phyloP scores from a whole-genome alignment of 2,888 invertebrate species.

The Tubiluchus corallicola region DNA sequence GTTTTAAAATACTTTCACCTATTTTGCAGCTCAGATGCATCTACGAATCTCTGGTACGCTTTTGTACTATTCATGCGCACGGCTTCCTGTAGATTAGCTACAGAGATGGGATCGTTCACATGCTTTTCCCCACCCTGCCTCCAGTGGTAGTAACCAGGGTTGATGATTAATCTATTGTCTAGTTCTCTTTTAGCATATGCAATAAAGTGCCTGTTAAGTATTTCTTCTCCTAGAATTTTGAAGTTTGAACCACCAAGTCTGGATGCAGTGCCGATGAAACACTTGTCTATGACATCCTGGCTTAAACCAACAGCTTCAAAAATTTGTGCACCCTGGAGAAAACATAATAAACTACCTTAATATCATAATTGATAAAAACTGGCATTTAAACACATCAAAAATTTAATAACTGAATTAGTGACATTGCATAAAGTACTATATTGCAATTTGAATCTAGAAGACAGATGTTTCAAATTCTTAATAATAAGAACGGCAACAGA shows the following conservation, averaged over 20 bases:
- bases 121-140: conserved; percentile 74
- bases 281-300: conserved; percentile 76
- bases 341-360: no score
- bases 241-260: conserved; percentile 75
- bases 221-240: conserved; percentile 63
- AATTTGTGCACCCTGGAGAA: conserved; percentile 67
- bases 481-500: no score
- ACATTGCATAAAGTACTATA: no score
- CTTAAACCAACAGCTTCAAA: conserved; percentile 94
- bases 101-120: conserved; percentile 79
- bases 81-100: conserved; percentile 67
- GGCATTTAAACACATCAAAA: no score
- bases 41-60: conserved; percentile 65
- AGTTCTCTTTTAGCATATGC: conserved; percentile 46
- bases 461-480: no score
- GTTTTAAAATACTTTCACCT: no score
- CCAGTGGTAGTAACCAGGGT: conserved; percentile 92
- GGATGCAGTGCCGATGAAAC: conserved; percentile 61
- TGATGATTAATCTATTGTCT: conserved; percentile 56
- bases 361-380: no score
- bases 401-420: no score
- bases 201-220: conserved; percentile 46
- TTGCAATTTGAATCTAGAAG: no score
- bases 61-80: conserved; percentile 53
- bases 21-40: conserved; percentile 70